phyloP scores from a whole-genome alignment of 2,888 invertebrate genomes.

The Crocallis elinguaria region DNA sequence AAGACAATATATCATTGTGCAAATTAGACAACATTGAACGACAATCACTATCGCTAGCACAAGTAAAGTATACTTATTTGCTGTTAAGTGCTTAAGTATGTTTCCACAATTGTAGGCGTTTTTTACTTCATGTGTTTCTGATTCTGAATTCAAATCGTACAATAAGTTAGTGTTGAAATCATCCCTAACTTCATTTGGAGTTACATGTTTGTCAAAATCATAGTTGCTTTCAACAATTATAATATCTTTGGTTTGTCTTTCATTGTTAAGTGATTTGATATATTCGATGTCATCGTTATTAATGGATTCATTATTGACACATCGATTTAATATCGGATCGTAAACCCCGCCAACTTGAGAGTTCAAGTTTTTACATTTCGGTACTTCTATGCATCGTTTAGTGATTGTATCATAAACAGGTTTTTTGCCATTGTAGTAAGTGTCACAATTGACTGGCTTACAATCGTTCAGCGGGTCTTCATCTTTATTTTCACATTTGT shows the following conservation, averaged over 20 bases:
- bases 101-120: neutral
- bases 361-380: conserved; percentile 50
- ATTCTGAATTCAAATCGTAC: too few species aligned
- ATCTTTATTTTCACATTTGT: conserved; percentile 54
- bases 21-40: conserved; percentile 64
- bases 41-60: conserved; percentile 49
- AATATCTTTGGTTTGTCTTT: conserved; percentile 53
- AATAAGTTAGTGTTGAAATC: neutral
- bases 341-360: conserved; percentile 47
- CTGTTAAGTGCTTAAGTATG: conserved; percentile 27
- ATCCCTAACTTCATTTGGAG: too few species aligned
- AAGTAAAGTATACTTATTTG: conserved; percentile 50
- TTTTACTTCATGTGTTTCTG: too few species aligned
- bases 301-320: conserved; percentile 48
- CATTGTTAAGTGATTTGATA: conserved; percentile 49
- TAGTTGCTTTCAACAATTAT: conserved; percentile 48
- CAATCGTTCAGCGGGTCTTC: conserved; percentile 69
- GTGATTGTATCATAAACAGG: conserved; percentile 50
- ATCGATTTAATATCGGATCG: conserved; percentile 58
- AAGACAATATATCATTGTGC: conserved; percentile 56
- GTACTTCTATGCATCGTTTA: conserved; percentile 54
- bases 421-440: conserved; percentile 63
- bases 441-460: conserved; percentile 67
- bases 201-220: neutral
- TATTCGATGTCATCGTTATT: conserved; percentile 55